Evolutionary conservation across 2,113 vertebrate genomes (phyloP).

Genomic region (Sminthopsis crassicaudata): DNA sequence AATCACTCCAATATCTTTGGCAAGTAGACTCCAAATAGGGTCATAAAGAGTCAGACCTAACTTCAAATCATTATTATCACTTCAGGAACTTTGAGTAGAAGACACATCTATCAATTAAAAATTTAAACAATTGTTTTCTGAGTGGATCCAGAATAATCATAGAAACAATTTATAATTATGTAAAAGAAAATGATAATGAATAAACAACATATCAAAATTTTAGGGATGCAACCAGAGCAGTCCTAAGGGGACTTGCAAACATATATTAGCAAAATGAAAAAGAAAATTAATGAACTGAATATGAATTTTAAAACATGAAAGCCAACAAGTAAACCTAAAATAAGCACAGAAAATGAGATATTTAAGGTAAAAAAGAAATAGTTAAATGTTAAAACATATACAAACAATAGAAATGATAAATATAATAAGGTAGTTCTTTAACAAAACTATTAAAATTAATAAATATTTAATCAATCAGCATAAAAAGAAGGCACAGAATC

Average conservation of each 20-base stretch:
- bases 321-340: neutral
- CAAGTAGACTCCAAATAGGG: neutral
- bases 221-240: neutral
- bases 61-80: neutral
- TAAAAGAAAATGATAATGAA: neutral
- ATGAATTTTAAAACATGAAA: neutral
- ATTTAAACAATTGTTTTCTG: neutral
- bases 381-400: neutral
- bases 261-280: neutral
- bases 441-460: neutral
- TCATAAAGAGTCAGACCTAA: neutral
- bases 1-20: neutral
- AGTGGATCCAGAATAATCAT: neutral
- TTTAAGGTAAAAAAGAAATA: neutral
- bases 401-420: neutral
- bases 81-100: neutral
- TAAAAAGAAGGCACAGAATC: neutral
- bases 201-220: neutral
- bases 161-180: neutral
- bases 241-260: neutral
- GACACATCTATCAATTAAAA: neutral
- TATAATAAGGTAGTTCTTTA: neutral
- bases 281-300: neutral
- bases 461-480: neutral
- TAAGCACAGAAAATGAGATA: neutral